A percentile compares a stretch with the other conserved stretches of the same genome.
These are phyloP conservation scores for Pomacea maculata DNA, from an alignment of 1,140 invertebrate genomes.

Conservation along the genomic window DNA sequence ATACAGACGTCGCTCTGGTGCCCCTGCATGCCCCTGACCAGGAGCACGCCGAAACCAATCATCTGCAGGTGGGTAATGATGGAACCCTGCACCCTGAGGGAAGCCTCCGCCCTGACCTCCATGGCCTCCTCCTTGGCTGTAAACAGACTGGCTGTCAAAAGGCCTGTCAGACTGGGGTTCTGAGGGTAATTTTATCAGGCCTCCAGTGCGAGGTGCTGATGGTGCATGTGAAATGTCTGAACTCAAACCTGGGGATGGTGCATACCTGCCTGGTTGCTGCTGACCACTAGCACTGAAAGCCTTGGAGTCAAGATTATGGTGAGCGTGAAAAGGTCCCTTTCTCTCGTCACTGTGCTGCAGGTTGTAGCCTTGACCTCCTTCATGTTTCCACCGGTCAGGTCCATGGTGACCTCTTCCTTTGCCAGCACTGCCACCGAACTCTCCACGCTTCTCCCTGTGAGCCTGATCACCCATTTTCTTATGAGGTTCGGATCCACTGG, in stretches of 20 bases:
- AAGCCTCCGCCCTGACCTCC: constrained; percentile 3
- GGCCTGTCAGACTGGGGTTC: constrained; percentile 26
- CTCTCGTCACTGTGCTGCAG: not conserved
- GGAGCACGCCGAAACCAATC: constrained; percentile 12
- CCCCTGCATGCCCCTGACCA: constrained; percentile 12
- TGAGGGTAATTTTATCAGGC: constrained; percentile 41
- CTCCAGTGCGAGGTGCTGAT: constrained; percentile 30
- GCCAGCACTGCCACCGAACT: constrained; percentile 4
- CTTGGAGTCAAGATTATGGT: constrained; percentile 26
- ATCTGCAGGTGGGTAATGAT: constrained; percentile 9
- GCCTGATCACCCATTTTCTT: constrained; percentile 10
- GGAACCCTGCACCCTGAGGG: constrained; percentile 3
- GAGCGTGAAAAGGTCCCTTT: not conserved
- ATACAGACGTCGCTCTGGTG: constrained; percentile 65
- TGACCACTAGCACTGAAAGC: constrained; percentile 10
- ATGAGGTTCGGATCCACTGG: constrained; percentile 4
- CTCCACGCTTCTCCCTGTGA: constrained; percentile 4
- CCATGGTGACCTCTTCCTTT: constrained; percentile 6
- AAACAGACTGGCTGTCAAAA: not conserved
- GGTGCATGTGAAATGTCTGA: constrained; percentile 6
- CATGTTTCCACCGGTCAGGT: constrained; percentile 3
- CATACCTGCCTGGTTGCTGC: constrained; percentile 10
- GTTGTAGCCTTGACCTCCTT: not conserved
- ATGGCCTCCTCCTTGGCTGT: not conserved
- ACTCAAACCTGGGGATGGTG: constrained; percentile 13